phyloP scores from a whole-genome alignment of 2,888 invertebrate species.

The Catonia carolina region DNA sequence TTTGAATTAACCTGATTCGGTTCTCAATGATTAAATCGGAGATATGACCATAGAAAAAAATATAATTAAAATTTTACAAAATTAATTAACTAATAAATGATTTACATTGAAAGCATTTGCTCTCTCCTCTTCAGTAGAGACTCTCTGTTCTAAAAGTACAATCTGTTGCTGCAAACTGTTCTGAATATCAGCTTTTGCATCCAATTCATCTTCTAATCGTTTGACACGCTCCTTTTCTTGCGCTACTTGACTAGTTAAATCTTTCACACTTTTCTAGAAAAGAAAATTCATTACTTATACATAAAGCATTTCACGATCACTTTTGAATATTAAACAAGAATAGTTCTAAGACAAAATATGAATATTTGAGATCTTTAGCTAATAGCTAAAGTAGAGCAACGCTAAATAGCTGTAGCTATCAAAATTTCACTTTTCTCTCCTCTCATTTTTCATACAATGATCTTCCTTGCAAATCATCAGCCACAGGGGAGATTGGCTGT shows the following conservation, averaged over 20 bases:
- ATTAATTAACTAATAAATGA: too few relatives aligned
- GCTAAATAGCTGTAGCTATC: too few relatives aligned
- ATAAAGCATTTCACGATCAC: neutral
- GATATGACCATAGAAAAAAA: too few relatives aligned
- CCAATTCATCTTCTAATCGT: slow-evolving; percentile 43
- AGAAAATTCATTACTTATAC: slow-evolving; percentile 9
- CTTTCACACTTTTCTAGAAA: slow-evolving; percentile 42
- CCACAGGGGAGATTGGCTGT: too few relatives aligned
- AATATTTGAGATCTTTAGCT: too few relatives aligned
- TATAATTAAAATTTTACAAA: too few relatives aligned
- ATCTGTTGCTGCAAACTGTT: slow-evolving; percentile 35
- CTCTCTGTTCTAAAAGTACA: slow-evolving; percentile 32
- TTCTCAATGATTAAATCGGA: too few relatives aligned
- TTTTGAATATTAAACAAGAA: neutral
- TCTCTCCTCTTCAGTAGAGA: slow-evolving; percentile 31
- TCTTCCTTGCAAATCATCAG: too few relatives aligned
- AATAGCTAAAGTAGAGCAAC: too few relatives aligned
- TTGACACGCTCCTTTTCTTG: slow-evolving; percentile 37
- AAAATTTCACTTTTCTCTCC: too few relatives aligned
- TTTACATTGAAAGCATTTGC: slow-evolving; percentile 28
- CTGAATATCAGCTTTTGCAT: slow-evolving; percentile 40
- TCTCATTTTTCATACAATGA: too few relatives aligned
- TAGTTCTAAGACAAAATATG: neutral
- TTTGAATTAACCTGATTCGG: too few relatives aligned
- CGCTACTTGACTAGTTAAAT: slow-evolving; percentile 37